Percentiles rank a stretch among this genome's conserved stretches.
Conservation (phyloP, 1,140 invertebrate species). For the Pollicipes pollicipes region DNA sequence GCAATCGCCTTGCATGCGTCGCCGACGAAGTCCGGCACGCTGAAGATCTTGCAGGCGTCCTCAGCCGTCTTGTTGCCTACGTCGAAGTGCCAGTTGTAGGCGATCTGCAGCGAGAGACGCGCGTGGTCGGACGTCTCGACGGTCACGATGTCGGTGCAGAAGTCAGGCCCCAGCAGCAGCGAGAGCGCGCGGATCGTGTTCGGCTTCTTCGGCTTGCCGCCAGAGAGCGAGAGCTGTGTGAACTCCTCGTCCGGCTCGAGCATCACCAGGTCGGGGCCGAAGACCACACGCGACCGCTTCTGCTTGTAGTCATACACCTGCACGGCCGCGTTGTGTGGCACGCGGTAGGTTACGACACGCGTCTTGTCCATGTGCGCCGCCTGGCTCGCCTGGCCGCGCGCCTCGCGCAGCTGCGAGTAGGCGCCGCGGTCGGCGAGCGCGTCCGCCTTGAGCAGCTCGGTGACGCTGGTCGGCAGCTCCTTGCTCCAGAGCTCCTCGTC, state of each 20-base stretch:
- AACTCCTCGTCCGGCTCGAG: conserved; percentile 37
- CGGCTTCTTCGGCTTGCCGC: conserved; percentile 34
- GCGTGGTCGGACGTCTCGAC: conserved; percentile 38
- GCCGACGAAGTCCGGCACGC: conserved; percentile 36
- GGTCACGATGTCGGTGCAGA: conserved; percentile 33
- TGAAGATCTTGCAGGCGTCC: conserved; percentile 31
- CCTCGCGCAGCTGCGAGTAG: background rate
- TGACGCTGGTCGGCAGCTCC: conserved; percentile 28
- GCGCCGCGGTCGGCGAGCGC: conserved; percentile 9
- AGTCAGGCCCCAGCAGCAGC: conserved; percentile 34
- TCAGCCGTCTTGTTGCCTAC: conserved; percentile 21
- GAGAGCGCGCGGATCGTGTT: conserved; percentile 33
- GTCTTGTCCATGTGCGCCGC: conserved; percentile 23
- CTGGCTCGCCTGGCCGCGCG: conserved; percentile 9
- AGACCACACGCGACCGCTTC: conserved; percentile 28
- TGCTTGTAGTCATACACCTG: conserved; percentile 29
- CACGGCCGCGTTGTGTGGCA: conserved; percentile 36
- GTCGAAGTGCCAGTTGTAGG: conserved; percentile 38
- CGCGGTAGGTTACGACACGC: conserved; percentile 30
- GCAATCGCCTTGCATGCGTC: conserved; percentile 36
- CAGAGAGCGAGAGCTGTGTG: conserved; percentile 32
- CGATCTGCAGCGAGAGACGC: conserved; percentile 30
- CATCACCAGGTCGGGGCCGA: conserved; percentile 38
- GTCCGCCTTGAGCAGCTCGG: conserved; percentile 23
- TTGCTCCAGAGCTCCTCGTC: conserved; percentile 37